These are phyloP conservation scores for Agrochola lychnidis DNA, from an alignment of 2,888 invertebrate species.

Conservation along the genomic window DNA sequence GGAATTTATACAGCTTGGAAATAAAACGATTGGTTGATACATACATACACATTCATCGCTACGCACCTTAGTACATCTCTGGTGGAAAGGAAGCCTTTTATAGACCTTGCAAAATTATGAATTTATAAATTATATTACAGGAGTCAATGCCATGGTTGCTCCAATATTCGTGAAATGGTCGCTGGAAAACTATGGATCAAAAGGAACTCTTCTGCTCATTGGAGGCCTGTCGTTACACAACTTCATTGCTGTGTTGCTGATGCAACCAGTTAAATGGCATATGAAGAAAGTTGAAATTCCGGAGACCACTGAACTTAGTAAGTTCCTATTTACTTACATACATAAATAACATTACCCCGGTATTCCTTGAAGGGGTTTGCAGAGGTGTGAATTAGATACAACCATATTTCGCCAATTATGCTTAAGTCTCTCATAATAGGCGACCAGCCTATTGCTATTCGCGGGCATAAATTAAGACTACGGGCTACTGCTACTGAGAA, in stretches of 20 bases:
- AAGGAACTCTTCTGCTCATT: conserved; percentile 42
- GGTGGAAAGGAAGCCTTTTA: too few relatives aligned
- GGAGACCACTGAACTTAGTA: conserved; percentile 30
- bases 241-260: conserved; percentile 47
- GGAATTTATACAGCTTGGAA: too few relatives aligned
- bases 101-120: background rate
- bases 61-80: too few relatives aligned
- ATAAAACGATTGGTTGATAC: too few relatives aligned
- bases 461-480: background rate
- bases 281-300: conserved; percentile 50
- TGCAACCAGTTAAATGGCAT: conserved; percentile 57
- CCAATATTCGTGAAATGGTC: conserved; percentile 54
- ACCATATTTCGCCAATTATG: background rate
- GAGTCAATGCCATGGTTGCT: conserved; percentile 44
- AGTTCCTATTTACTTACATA: background rate
- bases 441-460: too few relatives aligned
- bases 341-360: background rate
- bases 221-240: conserved; percentile 45
- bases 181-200: conserved; percentile 47
- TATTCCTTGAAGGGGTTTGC: background rate
- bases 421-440: background rate
- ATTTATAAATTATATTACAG: conserved; percentile 10
- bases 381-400: background rate
- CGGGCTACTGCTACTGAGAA: background rate
- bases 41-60: too few relatives aligned